Base-by-base conservation (phyloP, 2,113 vertebrate genomes). In the Elgaria multicarinata region DNA sequence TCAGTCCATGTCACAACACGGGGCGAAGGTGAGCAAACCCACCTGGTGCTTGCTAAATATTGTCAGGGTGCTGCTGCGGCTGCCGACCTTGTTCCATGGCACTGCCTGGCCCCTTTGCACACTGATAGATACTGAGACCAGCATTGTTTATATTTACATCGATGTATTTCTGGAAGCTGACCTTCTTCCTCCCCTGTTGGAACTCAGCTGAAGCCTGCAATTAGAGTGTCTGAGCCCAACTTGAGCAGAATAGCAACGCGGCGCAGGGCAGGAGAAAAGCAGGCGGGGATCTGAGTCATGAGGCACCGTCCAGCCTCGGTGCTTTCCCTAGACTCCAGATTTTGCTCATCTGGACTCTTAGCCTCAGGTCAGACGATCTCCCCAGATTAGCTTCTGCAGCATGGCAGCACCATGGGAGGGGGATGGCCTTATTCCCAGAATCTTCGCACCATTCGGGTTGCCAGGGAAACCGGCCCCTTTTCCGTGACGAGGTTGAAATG, bases 391-490 rank as follows among this genome's bases (percentile, higher is more conserved):
- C 28, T 31, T 5, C 62, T 1, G 0, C 31, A 67, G 36, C 55
- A 31, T 39, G 46, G 58, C 42, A 33, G 39, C 24, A 0, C 10
- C 75, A 26, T 6, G 33, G 75, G 33, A 79, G 33, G 33, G n/a
- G 62, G n/a, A 36, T 72, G 78, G 66, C 66, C 69, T 0, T 0
- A 9, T 71, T 22, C 31, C 24, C 53, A 44, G 83, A 28, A 10
- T 81, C 50, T 62, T n/a, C 71, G 44, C 78, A 36, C 13, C 0
- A 0, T 72, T 84, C 14, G 83, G 66, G 89, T 89, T 90, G 89
- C 87, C 72, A 67, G 1, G 13, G 55, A 90, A 91, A 90, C 90
- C 81, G 5, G 39, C 87, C 1, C 22, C 24, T 88, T 86, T n/a
- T 86, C 87, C 85, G 93, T 78, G 85, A 0, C 0, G 77, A 67